A percentile compares a stretch with the other conserved stretches of the same genome.
Conservation (phyloP, 2,888 invertebrate species). For the Melipona bicolor region DNA sequence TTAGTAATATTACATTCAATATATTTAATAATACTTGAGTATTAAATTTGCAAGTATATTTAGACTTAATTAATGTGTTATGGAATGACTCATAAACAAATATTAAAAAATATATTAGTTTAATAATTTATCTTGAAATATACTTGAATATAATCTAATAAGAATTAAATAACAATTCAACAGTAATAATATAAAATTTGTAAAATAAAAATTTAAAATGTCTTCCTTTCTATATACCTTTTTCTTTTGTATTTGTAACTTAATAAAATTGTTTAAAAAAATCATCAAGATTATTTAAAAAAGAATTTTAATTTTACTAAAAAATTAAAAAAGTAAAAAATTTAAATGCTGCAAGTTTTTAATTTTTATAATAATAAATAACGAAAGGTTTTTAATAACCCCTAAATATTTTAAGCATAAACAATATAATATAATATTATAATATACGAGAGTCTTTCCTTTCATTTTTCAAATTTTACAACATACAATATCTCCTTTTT, state of each 20-base stretch:
- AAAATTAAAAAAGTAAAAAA: conserved; percentile 1
- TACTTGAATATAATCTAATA: conserved; percentile 3
- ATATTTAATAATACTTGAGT: conserved; percentile 34
- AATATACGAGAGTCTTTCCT: not conserved
- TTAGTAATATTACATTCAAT: conserved; percentile 14
- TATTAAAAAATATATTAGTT: conserved; percentile 15
- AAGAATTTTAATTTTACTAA: not conserved
- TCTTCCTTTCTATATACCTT: not conserved
- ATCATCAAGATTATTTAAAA: not conserved
- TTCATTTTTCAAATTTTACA: conserved; percentile 4
- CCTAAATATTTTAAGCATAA: conserved; percentile 3
- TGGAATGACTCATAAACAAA: conserved; percentile 42
- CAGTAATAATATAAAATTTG: conserved; percentile 4
- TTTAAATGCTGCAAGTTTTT: conserved; percentile 9
- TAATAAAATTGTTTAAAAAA: not conserved
- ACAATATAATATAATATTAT: not conserved
- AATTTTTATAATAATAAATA: not conserved
- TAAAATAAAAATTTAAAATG: conserved; percentile 7
- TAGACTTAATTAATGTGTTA: conserved; percentile 23
- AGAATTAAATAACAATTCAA: conserved; percentile 3
- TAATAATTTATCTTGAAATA: not conserved
- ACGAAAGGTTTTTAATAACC: not conserved
- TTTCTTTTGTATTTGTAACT: conserved; percentile 6
- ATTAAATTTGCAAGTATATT: conserved; percentile 34
- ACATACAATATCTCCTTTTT: conserved; percentile 16